Conservation (phyloP, 2,113 vertebrate genomes). For the Leiothrix lutea region DNA sequence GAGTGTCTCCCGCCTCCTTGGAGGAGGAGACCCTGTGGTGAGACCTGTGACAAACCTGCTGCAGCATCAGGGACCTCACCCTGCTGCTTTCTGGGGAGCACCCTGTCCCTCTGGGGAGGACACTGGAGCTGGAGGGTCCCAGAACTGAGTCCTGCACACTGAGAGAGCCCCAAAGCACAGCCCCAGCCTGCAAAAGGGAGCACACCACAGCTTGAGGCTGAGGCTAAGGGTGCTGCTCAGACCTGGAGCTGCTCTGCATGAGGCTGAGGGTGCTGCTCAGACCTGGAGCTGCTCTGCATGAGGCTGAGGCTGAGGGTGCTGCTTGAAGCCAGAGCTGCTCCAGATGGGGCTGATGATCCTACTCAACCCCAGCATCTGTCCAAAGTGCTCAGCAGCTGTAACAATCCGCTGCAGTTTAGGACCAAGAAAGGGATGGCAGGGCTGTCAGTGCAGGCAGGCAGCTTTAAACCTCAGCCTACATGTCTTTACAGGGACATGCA, state of each 20-base stretch:
- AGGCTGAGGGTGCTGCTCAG: not conserved
- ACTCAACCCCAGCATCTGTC: not conserved
- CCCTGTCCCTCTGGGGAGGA: accelerated
- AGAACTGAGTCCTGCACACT: accelerated
- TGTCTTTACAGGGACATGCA: not conserved
- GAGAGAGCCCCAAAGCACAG: not conserved
- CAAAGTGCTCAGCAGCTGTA: not conserved
- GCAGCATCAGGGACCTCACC: not conserved
- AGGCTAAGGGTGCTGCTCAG: not conserved
- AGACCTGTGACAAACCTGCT: not conserved
- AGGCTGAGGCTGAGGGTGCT: not conserved
- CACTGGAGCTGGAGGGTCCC: accelerated
- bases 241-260: not conserved
- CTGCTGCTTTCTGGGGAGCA: not conserved
- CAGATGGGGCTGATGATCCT: not conserved
- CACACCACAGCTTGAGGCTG: accelerated
- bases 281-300: not conserved
- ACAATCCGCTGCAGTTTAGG: not conserved
- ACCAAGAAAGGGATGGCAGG: not conserved
- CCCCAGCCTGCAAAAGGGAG: not conserved
- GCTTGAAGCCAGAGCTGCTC: not conserved
- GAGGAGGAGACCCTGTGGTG: not conserved
- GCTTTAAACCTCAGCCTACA: not conserved
- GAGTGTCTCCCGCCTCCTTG: not conserved
- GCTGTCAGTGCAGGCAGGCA: not conserved